Conservation (phyloP, 2,797 vertebrate genomes). For the Phrynocephalus forsythii region DNA sequence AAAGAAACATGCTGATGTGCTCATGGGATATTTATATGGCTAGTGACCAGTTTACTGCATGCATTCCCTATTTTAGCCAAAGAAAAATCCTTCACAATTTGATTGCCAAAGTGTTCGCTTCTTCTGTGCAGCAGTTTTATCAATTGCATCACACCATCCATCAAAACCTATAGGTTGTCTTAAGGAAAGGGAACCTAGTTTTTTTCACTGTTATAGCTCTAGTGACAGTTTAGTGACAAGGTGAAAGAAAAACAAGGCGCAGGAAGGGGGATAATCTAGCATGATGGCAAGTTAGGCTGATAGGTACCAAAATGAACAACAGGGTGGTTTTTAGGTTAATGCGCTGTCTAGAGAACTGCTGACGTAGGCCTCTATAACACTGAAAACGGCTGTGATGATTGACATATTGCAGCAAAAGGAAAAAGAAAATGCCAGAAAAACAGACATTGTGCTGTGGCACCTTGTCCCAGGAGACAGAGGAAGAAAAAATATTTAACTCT, state of each 20-base stretch:
- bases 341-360: conserved; percentile 50
- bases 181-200: conserved; percentile 49
- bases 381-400: conserved; percentile 46
- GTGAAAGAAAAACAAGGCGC: conserved; percentile 41
- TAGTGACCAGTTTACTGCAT: background rate
- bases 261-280: conserved; percentile 33
- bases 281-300: conserved; percentile 49
- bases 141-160: background rate
- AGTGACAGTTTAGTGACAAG: conserved; percentile 47
- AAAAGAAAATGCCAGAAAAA: background rate
- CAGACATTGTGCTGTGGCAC: background rate
- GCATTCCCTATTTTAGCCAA: background rate
- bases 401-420: conserved; percentile 19
- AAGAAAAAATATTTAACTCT: background rate
- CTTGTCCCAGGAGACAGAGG: background rate
- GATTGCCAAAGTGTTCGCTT: no score
- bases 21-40: background rate
- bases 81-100: background rate
- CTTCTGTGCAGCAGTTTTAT: background rate
- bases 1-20: background rate
- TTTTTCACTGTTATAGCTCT: conserved; percentile 28
- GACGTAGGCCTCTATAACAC: conserved; percentile 47
- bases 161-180: conserved; percentile 13
- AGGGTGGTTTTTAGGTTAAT: conserved; percentile 45
- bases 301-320: conserved; percentile 57